Evolutionary conservation across 2,888 invertebrate genomes (phyloP), one percentile per base, ranked within the genome.

Genomic region (Pristionchus maxplancki): DNA sequence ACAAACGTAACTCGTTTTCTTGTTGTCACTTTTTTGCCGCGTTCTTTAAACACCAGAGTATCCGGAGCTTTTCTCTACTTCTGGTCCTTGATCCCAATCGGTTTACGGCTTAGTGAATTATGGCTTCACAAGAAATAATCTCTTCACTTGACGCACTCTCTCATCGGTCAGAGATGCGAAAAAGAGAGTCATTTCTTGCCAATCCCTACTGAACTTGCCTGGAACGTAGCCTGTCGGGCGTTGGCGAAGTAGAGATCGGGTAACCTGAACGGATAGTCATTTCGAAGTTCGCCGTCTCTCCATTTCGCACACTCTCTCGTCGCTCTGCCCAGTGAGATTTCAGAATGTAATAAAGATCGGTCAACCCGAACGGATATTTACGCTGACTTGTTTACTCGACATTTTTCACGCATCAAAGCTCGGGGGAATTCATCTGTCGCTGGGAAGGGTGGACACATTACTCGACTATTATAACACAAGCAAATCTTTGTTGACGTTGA

Each of bases 191-290:
- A n/a, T n/a, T n/a, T n/a, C n/a, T n/a, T n/a, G n/a, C n/a, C n/a
- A n/a, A n/a, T n/a, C n/a, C n/a, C n/a, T n/a, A n/a, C 24, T 37
- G 20, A 71, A 40, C 71, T 17, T 53, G 28, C 82, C 82, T 85
- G 85, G 87, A 87, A 87, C 24, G 50, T 48, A 0, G 67, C 87
- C 24, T 87, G 90, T 50, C 92, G 88, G 8, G 93, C 93, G 89
- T 93, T 93, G 34, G 93, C 92, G 89, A 94, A 93, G 89, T 94
- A 94, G 58, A 94, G 89, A 89, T 94, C 94, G n/a, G 94, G 93
- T 17, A 93, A 89, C 93, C 93, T 93, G 50, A 82, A 92, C 87
- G 37, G 17, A 24, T 15, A 37, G 17, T 24, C 1, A 44, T 24
- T 28, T 81, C 71, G 15, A n/a, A 34, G 24, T 9, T 6, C 34